Evolutionary conservation across 2,113 vertebrate species (phyloP).

Genomic region (Thomomys bottae): DNA sequence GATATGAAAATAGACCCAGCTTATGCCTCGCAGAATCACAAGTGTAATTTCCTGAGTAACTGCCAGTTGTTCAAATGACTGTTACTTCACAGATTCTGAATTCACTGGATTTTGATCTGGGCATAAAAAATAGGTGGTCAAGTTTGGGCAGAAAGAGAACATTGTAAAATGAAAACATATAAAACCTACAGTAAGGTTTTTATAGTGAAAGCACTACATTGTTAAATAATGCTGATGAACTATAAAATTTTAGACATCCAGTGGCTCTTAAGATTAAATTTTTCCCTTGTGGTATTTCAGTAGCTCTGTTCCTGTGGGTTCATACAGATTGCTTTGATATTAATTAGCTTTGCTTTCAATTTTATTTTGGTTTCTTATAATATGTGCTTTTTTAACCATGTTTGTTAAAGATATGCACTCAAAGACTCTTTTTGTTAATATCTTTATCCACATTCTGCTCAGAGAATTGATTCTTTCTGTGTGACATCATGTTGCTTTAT

Average conservation of each 20-base stretch:
- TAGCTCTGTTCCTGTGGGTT: constrained; percentile 71
- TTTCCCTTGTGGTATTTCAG: constrained; percentile 71
- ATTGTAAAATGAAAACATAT: not conserved
- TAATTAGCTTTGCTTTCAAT: constrained; percentile 86
- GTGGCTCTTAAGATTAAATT: constrained; percentile 50
- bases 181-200: not conserved
- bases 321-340: constrained; percentile 84
- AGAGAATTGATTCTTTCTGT: constrained; percentile 85
- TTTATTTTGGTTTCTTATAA: constrained; percentile 83
- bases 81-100: not conserved
- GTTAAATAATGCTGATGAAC: not conserved
- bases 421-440: constrained; percentile 85
- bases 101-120: not conserved
- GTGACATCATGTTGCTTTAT: constrained; percentile 86
- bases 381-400: constrained; percentile 88
- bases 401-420: constrained; percentile 85
- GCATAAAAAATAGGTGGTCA: not conserved
- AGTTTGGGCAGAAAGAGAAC: not conserved
- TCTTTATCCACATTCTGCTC: constrained; percentile 84
- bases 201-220: not conserved
- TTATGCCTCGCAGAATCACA: not conserved
- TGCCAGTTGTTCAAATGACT: not conserved
- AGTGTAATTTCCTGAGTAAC: not conserved
- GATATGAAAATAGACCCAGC: not conserved
- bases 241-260: constrained; percentile 52